Conservation (phyloP, 2,797 vertebrate genomes). For the Phrynocephalus forsythii region DNA sequence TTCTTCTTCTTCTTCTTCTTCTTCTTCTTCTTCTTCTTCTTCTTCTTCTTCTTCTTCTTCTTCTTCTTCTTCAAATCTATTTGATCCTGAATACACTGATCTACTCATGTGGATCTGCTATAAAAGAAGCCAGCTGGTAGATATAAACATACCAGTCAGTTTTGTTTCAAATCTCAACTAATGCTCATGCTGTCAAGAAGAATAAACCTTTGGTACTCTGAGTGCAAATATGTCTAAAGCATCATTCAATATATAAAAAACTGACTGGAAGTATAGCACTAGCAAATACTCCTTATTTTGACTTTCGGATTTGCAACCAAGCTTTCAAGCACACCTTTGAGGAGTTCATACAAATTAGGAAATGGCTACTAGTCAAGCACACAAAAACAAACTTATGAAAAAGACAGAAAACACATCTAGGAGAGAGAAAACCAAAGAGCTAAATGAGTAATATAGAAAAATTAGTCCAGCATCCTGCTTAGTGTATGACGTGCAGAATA, state of each 20-base stretch:
- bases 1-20: background rate
- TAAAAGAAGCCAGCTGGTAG: constrained; percentile 44
- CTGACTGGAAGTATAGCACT: background rate
- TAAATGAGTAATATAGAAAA: background rate
- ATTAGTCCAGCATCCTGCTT: no score
- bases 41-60: background rate
- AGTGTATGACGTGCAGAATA: background rate
- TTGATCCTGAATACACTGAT: constrained; percentile 42
- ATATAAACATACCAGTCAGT: constrained; percentile 44
- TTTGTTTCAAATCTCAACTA: constrained; percentile 47
- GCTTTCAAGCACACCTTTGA: background rate
- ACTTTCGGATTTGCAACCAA: background rate
- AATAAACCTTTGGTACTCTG: constrained; percentile 50
- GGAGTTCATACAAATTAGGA: background rate
- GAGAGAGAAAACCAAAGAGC: background rate
- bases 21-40: no score
- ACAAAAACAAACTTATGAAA: background rate
- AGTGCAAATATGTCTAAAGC: constrained; percentile 35
- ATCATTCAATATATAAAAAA: constrained; percentile 26
- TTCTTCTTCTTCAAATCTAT: background rate
- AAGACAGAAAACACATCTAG: background rate
- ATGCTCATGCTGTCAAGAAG: constrained; percentile 54
- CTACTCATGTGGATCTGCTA: constrained; percentile 27
- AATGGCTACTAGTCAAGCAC: background rate
- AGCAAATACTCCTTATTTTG: constrained; percentile 2